phyloP scores from a whole-genome alignment of 1,140 invertebrate species.

The Drosophila funebris region DNA sequence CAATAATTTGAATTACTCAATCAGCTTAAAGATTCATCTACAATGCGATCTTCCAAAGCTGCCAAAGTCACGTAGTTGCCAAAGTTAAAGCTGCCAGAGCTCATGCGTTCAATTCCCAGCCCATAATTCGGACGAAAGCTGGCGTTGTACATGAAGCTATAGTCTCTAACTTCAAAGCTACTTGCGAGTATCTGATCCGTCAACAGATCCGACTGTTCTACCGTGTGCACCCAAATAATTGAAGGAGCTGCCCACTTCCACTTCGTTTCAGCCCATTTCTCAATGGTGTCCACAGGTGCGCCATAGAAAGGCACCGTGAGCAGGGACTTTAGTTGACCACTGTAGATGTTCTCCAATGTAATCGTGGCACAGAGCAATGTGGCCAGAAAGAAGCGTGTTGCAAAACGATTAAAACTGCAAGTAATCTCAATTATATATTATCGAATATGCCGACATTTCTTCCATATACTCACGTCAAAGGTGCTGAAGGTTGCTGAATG shows the following conservation, averaged over 20 bases:
- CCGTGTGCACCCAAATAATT: slow-evolving; percentile 68
- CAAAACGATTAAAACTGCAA: slow-evolving; percentile 55
- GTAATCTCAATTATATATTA: background rate
- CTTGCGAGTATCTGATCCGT: slow-evolving; percentile 61
- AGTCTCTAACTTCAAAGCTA: slow-evolving; percentile 68
- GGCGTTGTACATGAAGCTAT: slow-evolving; percentile 67
- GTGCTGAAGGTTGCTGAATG: slow-evolving; percentile 75
- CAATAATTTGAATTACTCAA: background rate
- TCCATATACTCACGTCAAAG: slow-evolving; percentile 27
- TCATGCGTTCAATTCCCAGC: slow-evolving; percentile 67
- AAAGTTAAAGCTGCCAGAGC: slow-evolving; percentile 62
- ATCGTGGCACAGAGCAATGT: slow-evolving; percentile 73
- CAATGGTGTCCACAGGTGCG: slow-evolving; percentile 65
- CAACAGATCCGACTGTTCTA: slow-evolving; percentile 60
- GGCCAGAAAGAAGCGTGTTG: slow-evolving; percentile 67
- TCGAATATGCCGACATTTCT: background rate
- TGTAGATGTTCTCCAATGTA: slow-evolving; percentile 80
- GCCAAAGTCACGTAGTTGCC: slow-evolving; percentile 64
- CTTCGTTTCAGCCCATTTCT: slow-evolving; percentile 56
- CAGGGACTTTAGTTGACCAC: slow-evolving; percentile 75
- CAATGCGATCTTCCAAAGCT: slow-evolving; percentile 69
- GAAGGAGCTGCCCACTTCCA: slow-evolving; percentile 81
- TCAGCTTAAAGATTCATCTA: background rate
- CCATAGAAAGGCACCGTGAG: slow-evolving; percentile 68
- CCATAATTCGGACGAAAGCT: slow-evolving; percentile 68